A percentile compares a stretch with the other conserved stretches of the same genome.
Evolutionary conservation across 1,140 invertebrate species (phyloP).

Genomic region (Procambarus virginalis): DNA sequence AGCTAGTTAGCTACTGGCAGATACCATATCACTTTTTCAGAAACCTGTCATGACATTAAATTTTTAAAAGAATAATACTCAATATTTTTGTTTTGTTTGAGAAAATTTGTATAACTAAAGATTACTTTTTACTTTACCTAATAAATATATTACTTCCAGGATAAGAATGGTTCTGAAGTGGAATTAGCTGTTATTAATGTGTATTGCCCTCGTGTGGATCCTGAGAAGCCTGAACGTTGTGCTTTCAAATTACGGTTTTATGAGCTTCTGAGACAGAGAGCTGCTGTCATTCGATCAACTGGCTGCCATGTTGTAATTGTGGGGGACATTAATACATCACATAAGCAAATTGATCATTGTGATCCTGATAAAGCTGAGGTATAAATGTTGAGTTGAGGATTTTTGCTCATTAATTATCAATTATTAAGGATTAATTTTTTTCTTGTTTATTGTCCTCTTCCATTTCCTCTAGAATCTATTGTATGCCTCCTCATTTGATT

Average conservation of each 20-base stretch:
- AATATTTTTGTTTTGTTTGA: no score
- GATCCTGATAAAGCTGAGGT: conserved; percentile 74
- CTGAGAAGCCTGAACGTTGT: conserved; percentile 75
- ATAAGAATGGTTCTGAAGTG: neutral
- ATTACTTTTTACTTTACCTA: no score
- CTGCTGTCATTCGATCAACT: conserved; percentile 73
- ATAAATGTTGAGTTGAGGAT: conserved; percentile 34
- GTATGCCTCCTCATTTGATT: no score
- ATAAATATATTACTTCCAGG: neutral
- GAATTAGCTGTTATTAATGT: conserved; percentile 77
- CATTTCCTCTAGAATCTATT: no score
- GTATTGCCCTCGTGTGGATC: conserved; percentile 77
- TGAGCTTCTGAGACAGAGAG: conserved; percentile 75
- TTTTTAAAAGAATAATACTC: no score
- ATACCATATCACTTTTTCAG: no score
- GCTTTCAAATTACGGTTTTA: conserved; percentile 77
- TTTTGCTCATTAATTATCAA: neutral
- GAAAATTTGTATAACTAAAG: no score
- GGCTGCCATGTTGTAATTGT: conserved; percentile 77
- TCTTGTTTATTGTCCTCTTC: no score
- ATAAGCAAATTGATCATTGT: conserved; percentile 76
- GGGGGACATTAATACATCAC: conserved; percentile 78
- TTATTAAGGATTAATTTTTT: no score
- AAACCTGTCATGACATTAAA: no score
- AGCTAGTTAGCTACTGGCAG: no score